Evolutionary conservation across 2,888 invertebrate species (phyloP).

Genomic region (Rhagonycha fulva): DNA sequence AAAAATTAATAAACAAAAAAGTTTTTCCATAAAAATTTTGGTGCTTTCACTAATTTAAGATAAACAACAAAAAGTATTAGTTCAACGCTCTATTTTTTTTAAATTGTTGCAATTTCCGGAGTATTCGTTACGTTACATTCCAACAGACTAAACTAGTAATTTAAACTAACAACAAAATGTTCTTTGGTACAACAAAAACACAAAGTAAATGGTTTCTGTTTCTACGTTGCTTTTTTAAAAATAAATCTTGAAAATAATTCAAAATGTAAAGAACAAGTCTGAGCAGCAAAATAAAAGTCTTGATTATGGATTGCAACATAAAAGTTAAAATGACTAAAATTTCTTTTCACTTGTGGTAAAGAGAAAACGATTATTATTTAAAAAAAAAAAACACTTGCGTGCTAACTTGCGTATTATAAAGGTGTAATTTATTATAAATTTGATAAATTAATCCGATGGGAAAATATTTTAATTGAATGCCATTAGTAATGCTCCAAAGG

Average conservation of each 20-base stretch:
- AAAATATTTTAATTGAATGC: neutral
- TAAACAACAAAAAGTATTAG: constrained; percentile 2
- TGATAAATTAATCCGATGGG: neutral
- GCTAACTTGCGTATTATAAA: neutral
- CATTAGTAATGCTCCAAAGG: neutral
- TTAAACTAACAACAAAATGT: constrained; percentile 4
- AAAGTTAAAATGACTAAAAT: neutral
- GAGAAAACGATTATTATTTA: neutral
- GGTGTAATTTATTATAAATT: neutral
- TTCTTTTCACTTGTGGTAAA: neutral
- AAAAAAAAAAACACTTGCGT: neutral
- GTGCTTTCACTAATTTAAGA: neutral
- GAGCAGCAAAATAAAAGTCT: neutral
- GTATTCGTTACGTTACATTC: constrained; percentile 14
- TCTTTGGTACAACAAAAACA: neutral
- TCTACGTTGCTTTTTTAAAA: neutral
- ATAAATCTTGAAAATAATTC: neutral
- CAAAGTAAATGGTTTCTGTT: neutral
- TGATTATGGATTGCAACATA: neutral
- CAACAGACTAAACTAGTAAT: constrained; percentile 5
- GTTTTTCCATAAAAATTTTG: neutral
- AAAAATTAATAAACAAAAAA: neutral
- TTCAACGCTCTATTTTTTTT: constrained; percentile 9
- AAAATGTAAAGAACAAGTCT: neutral
- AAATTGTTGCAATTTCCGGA: constrained; percentile 11